Conservation (phyloP, 2,888 invertebrate genomes). For the Gonocerus acuteangulatus region DNA sequence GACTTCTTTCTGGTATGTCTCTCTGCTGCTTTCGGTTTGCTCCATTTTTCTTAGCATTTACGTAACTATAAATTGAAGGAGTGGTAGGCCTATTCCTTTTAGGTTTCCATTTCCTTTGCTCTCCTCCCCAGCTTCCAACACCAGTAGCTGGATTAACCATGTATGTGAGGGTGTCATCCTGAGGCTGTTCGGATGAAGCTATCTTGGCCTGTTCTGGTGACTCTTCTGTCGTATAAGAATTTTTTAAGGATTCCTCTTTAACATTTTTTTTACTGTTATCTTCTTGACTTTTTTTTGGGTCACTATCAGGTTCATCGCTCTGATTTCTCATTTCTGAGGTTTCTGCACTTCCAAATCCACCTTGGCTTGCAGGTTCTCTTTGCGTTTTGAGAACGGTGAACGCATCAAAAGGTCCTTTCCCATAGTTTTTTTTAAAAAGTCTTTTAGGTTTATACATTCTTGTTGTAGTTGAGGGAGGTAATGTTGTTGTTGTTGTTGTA, state of each 20-base stretch:
- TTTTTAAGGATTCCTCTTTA: too few species aligned
- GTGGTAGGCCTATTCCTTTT: constrained; percentile 13
- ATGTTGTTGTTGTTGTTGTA: constrained; percentile 34
- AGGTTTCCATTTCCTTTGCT: constrained; percentile 27
- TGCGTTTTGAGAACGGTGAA: constrained; percentile 29
- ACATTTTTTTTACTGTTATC: not conserved
- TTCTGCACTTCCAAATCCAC: too few species aligned
- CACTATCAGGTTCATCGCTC: too few species aligned
- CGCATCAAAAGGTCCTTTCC: constrained; percentile 30
- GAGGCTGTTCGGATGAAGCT: constrained; percentile 6
- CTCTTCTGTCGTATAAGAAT: not conserved
- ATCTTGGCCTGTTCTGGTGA: not conserved
- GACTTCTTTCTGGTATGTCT: not conserved
- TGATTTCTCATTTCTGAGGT: too few species aligned
- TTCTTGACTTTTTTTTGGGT: too few species aligned
- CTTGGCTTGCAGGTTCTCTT: not conserved
- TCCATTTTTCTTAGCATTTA: not conserved
- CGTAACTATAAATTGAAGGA: constrained; percentile 3
- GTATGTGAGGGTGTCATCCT: constrained; percentile 31
- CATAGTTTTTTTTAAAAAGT: constrained; percentile 31
- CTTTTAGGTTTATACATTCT: constrained; percentile 37
- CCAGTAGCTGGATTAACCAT: constrained; percentile 35
- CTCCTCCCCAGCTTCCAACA: constrained; percentile 31
- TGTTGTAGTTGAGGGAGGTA: constrained; percentile 32
- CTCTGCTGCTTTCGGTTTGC: constrained; percentile 4